A percentile compares a stretch with the other conserved stretches of the same genome.
Conservation (phyloP, 2,888 invertebrate species). For the Aromia moschata region DNA sequence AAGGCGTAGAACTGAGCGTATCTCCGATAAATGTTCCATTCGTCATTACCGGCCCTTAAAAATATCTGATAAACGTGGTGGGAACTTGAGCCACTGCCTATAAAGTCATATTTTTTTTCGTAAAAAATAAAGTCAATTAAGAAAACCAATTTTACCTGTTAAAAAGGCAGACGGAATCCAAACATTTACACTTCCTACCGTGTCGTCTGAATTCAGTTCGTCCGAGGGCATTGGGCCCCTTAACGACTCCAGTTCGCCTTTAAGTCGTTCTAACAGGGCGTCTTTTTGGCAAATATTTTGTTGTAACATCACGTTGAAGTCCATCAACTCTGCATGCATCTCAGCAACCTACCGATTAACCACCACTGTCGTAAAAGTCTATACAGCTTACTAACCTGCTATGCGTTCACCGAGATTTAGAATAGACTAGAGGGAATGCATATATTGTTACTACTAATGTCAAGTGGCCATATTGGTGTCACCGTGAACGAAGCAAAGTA, state of each 20-base stretch:
- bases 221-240: constrained; percentile 70
- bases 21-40: constrained; percentile 95
- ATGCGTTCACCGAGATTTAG: no score
- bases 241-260: constrained; percentile 72
- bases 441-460: no score
- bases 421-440: no score
- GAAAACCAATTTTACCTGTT: constrained; percentile 62
- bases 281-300: constrained; percentile 74
- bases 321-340: constrained; percentile 95
- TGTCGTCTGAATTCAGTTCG: constrained; percentile 59
- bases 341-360: constrained; percentile 90
- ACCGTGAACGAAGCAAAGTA: no score
- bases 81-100: constrained; percentile 74
- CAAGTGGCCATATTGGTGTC: no score
- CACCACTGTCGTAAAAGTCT: no score
- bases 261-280: constrained; percentile 67
- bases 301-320: constrained; percentile 87
- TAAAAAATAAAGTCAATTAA: constrained; percentile 13
- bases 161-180: constrained; percentile 91
- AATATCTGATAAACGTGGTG: constrained; percentile 91
- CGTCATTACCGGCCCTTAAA: constrained; percentile 83
- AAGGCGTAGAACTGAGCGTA: constrained; percentile 92
- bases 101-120: constrained; percentile 13
- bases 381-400: no score
- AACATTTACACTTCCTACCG: constrained; percentile 73